phyloP scores from a whole-genome alignment of 2,113 vertebrate species.

The Salvelinus alpinus region DNA sequence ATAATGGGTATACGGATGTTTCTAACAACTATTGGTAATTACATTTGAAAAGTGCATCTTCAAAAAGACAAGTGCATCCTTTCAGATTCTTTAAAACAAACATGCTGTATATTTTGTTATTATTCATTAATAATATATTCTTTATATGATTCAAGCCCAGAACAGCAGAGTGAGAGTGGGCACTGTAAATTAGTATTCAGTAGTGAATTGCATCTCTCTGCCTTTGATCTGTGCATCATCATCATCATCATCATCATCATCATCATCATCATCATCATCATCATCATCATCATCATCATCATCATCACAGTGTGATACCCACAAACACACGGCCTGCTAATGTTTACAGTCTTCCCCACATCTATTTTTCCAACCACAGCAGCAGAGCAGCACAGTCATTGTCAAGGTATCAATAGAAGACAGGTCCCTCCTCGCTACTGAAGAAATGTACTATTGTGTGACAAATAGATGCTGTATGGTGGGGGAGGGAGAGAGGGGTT shows the following conservation, averaged over 20 bases:
- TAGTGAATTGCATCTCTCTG: not conserved
- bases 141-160: too few species aligned
- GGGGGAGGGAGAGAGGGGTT: constrained; percentile 7
- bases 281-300: not conserved
- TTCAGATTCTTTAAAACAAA: too few species aligned
- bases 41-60: too few species aligned
- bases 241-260: not conserved
- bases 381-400: constrained; percentile 3
- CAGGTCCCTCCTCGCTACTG: not conserved
- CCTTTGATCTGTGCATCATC: not conserved
- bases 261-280: not conserved
- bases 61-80: too few species aligned
- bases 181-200: not conserved
- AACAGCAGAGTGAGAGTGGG: not conserved
- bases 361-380: constrained; percentile 12
- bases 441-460: not conserved
- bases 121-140: too few species aligned
- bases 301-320: not conserved
- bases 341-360: not conserved
- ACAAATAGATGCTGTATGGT: constrained; percentile 8
- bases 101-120: too few species aligned
- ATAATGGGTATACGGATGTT: too few species aligned
- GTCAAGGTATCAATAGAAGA: constrained; percentile 13
- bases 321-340: not conserved
- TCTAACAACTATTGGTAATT: too few species aligned